A percentile compares a stretch with the other conserved stretches of the same genome.
Conservation (phyloP, 30 jellyfish, hydroid and myxozoan species). For the Aurelia aurita complex sp. Pacific region DNA sequence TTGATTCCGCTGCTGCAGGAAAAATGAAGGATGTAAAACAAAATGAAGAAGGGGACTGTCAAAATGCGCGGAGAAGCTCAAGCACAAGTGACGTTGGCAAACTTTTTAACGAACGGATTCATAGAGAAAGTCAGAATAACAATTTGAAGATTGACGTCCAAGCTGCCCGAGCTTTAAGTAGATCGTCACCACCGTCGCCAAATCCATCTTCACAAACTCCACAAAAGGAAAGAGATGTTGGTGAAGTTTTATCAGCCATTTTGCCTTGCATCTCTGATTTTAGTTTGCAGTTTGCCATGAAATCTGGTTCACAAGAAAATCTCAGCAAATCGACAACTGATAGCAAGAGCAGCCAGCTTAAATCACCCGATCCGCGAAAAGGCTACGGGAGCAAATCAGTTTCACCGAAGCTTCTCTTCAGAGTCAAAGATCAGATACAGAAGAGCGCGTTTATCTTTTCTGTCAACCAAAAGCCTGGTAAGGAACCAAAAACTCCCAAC, state of each 20-base stretch:
- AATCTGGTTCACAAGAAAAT: constrained; percentile 42
- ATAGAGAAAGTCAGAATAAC: not conserved
- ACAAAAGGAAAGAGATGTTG: not conserved
- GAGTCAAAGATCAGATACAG: constrained; percentile 13
- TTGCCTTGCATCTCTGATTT: constrained; percentile 33
- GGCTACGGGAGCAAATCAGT: constrained; percentile 12
- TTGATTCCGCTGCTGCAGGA: not conserved
- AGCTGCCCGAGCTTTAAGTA: constrained; percentile 36
- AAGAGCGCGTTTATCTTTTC: no score
- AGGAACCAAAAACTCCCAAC: not conserved
- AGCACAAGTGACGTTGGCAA: not conserved
- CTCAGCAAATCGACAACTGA: not conserved
- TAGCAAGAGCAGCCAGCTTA: not conserved
- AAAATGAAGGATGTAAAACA: not conserved
- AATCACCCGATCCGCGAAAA: constrained; percentile 9
- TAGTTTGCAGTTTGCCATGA: constrained; percentile 41
- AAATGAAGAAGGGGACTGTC: not conserved
- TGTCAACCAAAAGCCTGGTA: no score
- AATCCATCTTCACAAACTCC: not conserved
- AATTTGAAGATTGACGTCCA: constrained; percentile 12
- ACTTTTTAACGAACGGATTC: not conserved
- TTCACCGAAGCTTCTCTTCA: constrained; percentile 42
- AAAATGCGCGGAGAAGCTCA: not conserved
- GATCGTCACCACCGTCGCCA: constrained; percentile 13
- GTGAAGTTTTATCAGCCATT: not conserved